A percentile compares a stretch with the other conserved stretches of the same genome.
Conservation (phyloP, 2,888 invertebrate genomes). For the Ophioninae sp. region DNA sequence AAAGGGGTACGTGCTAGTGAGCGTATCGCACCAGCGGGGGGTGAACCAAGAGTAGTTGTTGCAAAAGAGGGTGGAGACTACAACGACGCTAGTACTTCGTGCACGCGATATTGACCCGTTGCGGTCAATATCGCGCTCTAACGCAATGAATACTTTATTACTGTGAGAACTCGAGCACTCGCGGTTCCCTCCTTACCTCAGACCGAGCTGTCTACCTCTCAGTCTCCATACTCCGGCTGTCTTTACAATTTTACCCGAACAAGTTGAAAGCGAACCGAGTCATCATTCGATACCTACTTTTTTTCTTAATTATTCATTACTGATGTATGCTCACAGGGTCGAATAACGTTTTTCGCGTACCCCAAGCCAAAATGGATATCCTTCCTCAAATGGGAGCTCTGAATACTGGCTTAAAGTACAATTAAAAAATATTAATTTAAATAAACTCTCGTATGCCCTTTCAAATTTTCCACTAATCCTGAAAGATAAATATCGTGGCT, state of each 20-base stretch:
- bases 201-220: slow-evolving; percentile 29
- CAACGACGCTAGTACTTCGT: slow-evolving; percentile 36
- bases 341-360: neutral
- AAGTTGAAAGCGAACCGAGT: slow-evolving; percentile 12
- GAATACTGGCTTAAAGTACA: neutral
- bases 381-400: neutral
- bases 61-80: slow-evolving; percentile 47
- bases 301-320: neutral
- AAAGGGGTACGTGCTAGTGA: slow-evolving; percentile 25
- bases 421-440: neutral
- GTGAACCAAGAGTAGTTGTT: slow-evolving; percentile 21
- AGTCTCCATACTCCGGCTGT: slow-evolving; percentile 31
- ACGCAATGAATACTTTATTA: slow-evolving; percentile 76
- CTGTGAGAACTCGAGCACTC: slow-evolving; percentile 75
- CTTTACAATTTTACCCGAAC: slow-evolving; percentile 45
- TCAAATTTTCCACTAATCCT: no score
- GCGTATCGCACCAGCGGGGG: neutral
- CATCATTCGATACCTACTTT: slow-evolving; percentile 7
- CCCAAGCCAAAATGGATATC: neutral
- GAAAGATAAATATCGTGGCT: no score
- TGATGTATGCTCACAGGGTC: neutral
- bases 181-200: slow-evolving; percentile 51
- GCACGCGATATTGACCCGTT: slow-evolving; percentile 70
- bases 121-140: slow-evolving; percentile 79
- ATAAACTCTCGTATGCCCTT: no score